These are phyloP conservation scores for Monopis laevigella DNA, from an alignment of 2,888 invertebrate species.

Conservation along the genomic window DNA sequence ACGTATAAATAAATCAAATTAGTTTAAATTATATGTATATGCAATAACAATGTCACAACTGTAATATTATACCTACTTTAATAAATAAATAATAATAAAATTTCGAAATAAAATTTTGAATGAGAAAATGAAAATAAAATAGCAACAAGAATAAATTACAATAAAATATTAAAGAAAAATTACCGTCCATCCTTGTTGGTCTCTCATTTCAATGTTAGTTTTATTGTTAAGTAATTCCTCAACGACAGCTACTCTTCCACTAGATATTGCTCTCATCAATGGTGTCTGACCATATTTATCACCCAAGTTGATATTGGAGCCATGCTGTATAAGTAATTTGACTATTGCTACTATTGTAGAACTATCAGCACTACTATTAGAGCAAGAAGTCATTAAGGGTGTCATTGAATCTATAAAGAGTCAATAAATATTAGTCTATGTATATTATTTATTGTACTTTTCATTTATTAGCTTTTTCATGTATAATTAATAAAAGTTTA, in stretches of 20 bases:
- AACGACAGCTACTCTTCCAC: constrained; percentile 61
- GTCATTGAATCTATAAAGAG: constrained; percentile 68
- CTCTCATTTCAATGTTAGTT: constrained; percentile 64
- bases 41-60: too few relatives aligned
- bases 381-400: constrained; percentile 70
- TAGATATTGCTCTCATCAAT: constrained; percentile 69
- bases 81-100: too few relatives aligned
- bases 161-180: constrained; percentile 19
- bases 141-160: background rate
- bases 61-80: too few relatives aligned
- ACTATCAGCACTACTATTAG: constrained; percentile 58
- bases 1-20: too few relatives aligned
- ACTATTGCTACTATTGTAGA: constrained; percentile 55
- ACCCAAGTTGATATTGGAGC: constrained; percentile 60
- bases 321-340: constrained; percentile 54
- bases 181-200: constrained; percentile 72
- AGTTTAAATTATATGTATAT: too few relatives aligned
- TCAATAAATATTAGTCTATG: too few relatives aligned
- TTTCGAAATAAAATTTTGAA: too few relatives aligned
- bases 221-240: constrained; percentile 58
- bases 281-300: constrained; percentile 70
- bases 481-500: too few relatives aligned
- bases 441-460: too few relatives aligned
- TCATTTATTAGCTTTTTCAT: too few relatives aligned
- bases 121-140: too few relatives aligned